Percentiles rank a stretch among this genome's conserved stretches.
Conservation (phyloP, 2,888 invertebrate species). For the Hypolimnas misippus region DNA sequence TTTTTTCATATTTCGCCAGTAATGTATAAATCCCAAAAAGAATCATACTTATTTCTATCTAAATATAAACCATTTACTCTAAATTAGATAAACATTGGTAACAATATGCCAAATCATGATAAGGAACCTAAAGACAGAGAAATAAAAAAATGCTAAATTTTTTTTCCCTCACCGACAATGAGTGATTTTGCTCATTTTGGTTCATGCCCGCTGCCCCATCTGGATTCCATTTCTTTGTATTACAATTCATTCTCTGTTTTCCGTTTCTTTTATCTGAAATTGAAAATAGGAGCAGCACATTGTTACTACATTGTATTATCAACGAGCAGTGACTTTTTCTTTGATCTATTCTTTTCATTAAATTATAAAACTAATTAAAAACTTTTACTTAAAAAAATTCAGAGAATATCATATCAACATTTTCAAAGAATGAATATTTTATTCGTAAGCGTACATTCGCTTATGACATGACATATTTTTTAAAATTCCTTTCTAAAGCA, state of each 20-base stretch:
- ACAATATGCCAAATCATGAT: slow-evolving; percentile 31
- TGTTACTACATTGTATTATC: slow-evolving; percentile 2
- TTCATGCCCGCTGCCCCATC: slow-evolving; percentile 36
- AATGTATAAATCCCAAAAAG: too few relatives aligned
- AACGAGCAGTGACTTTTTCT: neutral
- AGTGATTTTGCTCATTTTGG: slow-evolving; percentile 40
- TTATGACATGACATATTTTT: too few relatives aligned
- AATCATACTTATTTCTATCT: too few relatives aligned
- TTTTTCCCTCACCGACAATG: slow-evolving; percentile 35
- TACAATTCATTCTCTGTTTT: slow-evolving; percentile 38
- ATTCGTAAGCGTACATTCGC: too few relatives aligned
- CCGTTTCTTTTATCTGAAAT: slow-evolving; percentile 34
- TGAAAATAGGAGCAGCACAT: slow-evolving; percentile 16
- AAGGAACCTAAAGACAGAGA: slow-evolving; percentile 27
- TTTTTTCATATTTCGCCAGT: too few relatives aligned
- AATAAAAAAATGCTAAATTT: slow-evolving; percentile 20
- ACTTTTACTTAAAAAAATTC: neutral
- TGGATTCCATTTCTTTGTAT: slow-evolving; percentile 39
- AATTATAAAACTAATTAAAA: neutral
- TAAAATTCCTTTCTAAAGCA: too few relatives aligned
- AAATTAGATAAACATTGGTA: slow-evolving; percentile 10
- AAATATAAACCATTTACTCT: too few relatives aligned
- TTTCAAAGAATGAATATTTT: too few relatives aligned
- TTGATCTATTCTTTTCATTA: neutral
- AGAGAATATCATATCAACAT: neutral